These are phyloP conservation scores for Ctenosaura bakeri DNA, from an alignment of 2,797 vertebrate genomes.

Conservation along the genomic window DNA sequence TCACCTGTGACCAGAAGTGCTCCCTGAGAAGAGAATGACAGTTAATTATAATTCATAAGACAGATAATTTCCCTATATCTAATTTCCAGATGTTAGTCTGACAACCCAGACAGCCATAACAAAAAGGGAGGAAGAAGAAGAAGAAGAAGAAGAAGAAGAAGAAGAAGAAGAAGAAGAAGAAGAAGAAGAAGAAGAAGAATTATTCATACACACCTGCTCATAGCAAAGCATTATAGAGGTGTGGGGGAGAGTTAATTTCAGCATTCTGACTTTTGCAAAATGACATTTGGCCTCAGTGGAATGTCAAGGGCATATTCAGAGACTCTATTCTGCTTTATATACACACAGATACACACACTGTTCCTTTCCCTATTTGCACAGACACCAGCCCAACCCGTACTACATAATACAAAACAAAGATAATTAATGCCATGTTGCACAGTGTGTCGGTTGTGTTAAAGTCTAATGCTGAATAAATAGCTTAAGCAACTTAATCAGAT, in stretches of 20 bases:
- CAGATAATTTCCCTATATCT: conserved; percentile 65
- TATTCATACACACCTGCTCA: conserved; percentile 68
- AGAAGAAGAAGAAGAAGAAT: conserved; percentile 30
- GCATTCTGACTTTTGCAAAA: conserved; percentile 66
- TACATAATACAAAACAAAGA: conserved; percentile 42
- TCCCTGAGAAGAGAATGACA: conserved; percentile 67
- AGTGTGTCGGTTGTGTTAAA: conserved; percentile 63
- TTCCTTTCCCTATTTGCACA: neutral
- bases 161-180: too few relatives aligned
- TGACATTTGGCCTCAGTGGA: conserved; percentile 55
- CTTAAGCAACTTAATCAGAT: conserved; percentile 76
- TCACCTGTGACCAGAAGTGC: conserved; percentile 61
- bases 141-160: too few relatives aligned
- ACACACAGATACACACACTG: neutral
- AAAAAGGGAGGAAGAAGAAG: conserved; percentile 37
- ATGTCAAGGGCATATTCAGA: conserved; percentile 57
- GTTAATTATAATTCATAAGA: conserved; percentile 74
- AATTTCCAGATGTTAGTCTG: conserved; percentile 70
- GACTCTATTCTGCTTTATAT: conserved; percentile 45
- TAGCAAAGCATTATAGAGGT: conserved; percentile 67
- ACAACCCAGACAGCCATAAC: conserved; percentile 68
- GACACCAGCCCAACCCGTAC: neutral
- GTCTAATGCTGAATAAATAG: conserved; percentile 78
- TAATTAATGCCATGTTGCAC: conserved; percentile 74
- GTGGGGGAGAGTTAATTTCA: conserved; percentile 67